phyloP scores from a whole-genome alignment of 2,113 vertebrate genomes.

The Lipotes vexillifer region DNA sequence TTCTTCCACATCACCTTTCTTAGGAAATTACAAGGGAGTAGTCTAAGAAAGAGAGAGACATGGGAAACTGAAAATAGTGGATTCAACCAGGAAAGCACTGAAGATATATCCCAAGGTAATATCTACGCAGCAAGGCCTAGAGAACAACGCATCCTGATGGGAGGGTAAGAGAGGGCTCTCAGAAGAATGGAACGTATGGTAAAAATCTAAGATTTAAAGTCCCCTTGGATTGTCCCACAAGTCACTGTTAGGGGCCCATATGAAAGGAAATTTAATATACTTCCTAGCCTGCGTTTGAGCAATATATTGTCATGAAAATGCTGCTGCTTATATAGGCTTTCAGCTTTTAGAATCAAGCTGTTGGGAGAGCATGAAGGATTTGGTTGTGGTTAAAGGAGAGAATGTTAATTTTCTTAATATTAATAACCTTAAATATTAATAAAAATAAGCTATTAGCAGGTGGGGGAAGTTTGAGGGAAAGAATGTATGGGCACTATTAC shows the following conservation, averaged over 20 bases:
- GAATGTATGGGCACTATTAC: neutral
- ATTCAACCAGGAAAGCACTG: neutral
- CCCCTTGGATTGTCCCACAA: neutral
- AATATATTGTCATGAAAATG: neutral
- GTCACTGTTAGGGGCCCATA: neutral
- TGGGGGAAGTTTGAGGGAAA: neutral
- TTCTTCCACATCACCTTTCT: constrained; percentile 14
- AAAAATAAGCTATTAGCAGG: neutral
- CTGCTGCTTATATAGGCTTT: neutral
- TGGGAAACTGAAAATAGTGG: neutral
- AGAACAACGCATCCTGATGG: neutral
- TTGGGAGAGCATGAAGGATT: neutral
- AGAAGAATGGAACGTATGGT: neutral
- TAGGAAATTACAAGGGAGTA: neutral
- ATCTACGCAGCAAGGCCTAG: neutral
- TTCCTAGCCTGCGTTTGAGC: neutral
- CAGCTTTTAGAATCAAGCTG: neutral
- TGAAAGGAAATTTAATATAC: constrained; percentile 16
- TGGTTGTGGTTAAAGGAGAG: neutral
- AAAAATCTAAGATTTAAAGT: constrained; percentile 21
- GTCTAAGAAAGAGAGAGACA: constrained; percentile 14
- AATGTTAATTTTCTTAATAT: constrained; percentile 30
- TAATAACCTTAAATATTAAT: constrained; percentile 6
- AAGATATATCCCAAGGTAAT: neutral
- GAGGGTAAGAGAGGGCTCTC: neutral